Base-by-base conservation (phyloP, 2,888 invertebrate genomes). In the Megastigmus dorsalis region DNA sequence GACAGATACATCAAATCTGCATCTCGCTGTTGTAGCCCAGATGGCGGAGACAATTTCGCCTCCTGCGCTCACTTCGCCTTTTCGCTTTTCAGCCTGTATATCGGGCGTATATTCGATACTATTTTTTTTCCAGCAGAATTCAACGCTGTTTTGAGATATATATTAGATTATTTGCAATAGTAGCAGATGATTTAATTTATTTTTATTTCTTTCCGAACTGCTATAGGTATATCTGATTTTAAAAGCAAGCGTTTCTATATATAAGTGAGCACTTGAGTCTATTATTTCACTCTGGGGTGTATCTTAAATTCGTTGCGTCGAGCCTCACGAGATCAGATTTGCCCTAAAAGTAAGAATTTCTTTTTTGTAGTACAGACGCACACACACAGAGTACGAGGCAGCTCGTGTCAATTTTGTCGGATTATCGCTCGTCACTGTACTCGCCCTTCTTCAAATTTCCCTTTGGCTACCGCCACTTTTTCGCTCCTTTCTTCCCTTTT, bases 1-100 rank as follows among this genome's bases (percentile, higher is more conserved):
- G 88, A 88, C 88, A 86, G 87, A 87, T 84, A 85, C 83, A 87
- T 87, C 85, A 85, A 87, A 87, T 86, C 84, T 87, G 86, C 85
- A 84, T 85, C 82, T 84, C 83, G 80, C 82, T 80, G n/a, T n/a
- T n/a, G n/a, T n/a, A 10, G 9, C 15, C 69, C 73, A 76, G 81
- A 80, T 81, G 76, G 67, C 26, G 48, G 3, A 54, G 76, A 71
- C 75, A 71, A 67, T 67, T n/a, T 62, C 33, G 26, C 26, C 52
- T 18, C n/a, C n/a, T n/a, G n/a, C n/a, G n/a, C n/a, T n/a, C n/a
- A n/a, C n/a, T n/a, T n/a, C n/a, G n/a, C n/a, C n/a, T n/a, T n/a
- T n/a, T n/a, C n/a, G n/a, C n/a, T n/a, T n/a, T n/a, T n/a, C n/a
- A n/a, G n/a, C n/a, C n/a, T n/a, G n/a, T n/a, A n/a, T n/a, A n/a